Base-by-base conservation (phyloP, 2,113 vertebrate species). In the Azemiops feae region DNA sequence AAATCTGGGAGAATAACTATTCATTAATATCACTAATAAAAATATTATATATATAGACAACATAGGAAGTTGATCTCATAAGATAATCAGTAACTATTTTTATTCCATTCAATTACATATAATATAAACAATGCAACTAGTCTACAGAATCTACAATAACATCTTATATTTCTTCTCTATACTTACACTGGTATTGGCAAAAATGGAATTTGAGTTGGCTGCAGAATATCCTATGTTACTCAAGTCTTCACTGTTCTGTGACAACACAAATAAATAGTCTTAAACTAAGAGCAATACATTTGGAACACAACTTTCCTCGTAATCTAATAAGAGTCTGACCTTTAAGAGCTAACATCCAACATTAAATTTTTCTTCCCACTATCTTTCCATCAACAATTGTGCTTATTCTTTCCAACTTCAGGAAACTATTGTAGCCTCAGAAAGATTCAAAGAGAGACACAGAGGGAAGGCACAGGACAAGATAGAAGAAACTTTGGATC, bases 191-290 rank as follows among this genome's bases (percentile, higher is more conserved):
- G 98, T 97, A 94, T 98, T 98, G 95, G 98, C 97, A 64, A 99
- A 99, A 97, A 99, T 99, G 23, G 98, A 98, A 96, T 98, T 98
- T 92, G 99, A 99, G 96, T 98, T 98, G 96, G 98, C 98, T 87
- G 98, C 98, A 94, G 98, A 98, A 95, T 98, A 99, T 52, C 98
- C 98, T 96, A 99, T 97, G 85, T 98, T 99, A 86, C 98, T 98
- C 97, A 99, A 98, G 96, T 99, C 99, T 96, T 99, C 99, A 93
- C 98, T 98, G 95, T 98, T 97, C 98, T 98, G 96, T 87, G 88
- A 96, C 96, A 95, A 94, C 54, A 97, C 34, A 97, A 96, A 94
- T 92, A 93, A 95, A 89, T 64, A 54, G 55, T 3, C 58, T 96
- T 97, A 96, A 50, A 91, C 30, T 81, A 96, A 93, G 64, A 91